phyloP scores from a whole-genome alignment of 2,113 vertebrate genomes.

The Vanacampus margaritifer region DNA sequence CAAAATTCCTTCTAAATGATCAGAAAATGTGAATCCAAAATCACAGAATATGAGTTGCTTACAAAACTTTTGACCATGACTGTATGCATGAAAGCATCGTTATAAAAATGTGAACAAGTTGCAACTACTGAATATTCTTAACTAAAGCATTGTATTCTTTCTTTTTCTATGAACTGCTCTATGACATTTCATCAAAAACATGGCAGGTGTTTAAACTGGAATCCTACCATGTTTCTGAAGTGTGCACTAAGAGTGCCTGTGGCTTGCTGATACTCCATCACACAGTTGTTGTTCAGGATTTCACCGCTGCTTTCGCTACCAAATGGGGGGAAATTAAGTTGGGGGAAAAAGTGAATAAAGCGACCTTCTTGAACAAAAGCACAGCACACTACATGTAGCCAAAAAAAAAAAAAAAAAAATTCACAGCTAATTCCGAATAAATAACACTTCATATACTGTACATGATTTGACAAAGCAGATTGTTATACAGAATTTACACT shows the following conservation, averaged over 20 bases:
- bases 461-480: not conserved
- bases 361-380: not conserved
- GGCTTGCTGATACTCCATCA: slow-evolving; percentile 94
- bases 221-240: slow-evolving; percentile 90
- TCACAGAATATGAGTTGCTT: no score
- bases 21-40: no score
- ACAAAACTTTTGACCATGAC: no score
- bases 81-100: no score
- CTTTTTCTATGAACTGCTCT: no score
- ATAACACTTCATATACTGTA: no score
- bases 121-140: no score
- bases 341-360: no score
- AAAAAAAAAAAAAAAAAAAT: no score
- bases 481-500: not conserved
- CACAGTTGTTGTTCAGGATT: slow-evolving; percentile 92
- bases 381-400: not conserved
- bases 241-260: slow-evolving; percentile 87
- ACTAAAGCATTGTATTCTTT: no score
- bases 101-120: no score
- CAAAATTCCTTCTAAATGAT: no score
- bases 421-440: not conserved
- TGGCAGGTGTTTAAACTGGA: not conserved
- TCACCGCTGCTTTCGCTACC: slow-evolving; percentile 88
- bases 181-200: not conserved
- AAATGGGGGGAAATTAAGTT: not conserved